phyloP scores from a whole-genome alignment of 2,113 vertebrate species.

The Gasterosteus nipponicus region DNA sequence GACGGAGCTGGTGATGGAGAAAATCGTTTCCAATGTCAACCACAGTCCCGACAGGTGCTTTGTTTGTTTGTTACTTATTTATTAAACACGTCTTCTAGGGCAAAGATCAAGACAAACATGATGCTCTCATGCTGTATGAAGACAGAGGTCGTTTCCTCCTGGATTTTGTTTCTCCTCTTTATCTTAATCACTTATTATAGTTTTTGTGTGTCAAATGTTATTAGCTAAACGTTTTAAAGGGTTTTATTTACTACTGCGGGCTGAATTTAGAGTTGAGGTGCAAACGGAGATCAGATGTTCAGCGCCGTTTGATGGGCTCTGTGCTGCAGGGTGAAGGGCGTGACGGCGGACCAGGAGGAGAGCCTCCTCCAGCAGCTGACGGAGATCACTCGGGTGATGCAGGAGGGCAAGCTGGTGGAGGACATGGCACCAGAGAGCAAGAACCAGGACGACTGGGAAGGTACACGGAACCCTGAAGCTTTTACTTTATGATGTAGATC shows the following conservation, averaged over 20 bases:
- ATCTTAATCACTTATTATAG: not conserved
- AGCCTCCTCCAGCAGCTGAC: slow-evolving; percentile 89
- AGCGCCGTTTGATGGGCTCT: not conserved
- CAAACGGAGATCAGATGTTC: not conserved
- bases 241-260: no score
- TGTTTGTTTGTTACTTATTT: no score
- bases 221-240: not conserved
- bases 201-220: not conserved
- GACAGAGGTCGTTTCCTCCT: no score
- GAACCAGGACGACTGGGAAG: slow-evolving; percentile 84
- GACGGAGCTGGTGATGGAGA: slow-evolving; percentile 95
- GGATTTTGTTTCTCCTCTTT: not conserved
- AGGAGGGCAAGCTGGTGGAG: slow-evolving; percentile 89
- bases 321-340: slow-evolving; percentile 78
- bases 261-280: not conserved
- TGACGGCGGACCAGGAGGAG: slow-evolving; percentile 90
- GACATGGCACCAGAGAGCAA: slow-evolving; percentile 84
- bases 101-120: no score
- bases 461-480: slow-evolving; percentile 61
- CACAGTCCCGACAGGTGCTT: slow-evolving; percentile 85
- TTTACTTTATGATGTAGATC: no score
- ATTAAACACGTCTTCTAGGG: no score
- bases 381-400: slow-evolving; percentile 96
- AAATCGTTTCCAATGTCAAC: slow-evolving; percentile 87
- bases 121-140: no score